Conservation (phyloP, 2,113 vertebrate species). For the Anoura caudifer region DNA sequence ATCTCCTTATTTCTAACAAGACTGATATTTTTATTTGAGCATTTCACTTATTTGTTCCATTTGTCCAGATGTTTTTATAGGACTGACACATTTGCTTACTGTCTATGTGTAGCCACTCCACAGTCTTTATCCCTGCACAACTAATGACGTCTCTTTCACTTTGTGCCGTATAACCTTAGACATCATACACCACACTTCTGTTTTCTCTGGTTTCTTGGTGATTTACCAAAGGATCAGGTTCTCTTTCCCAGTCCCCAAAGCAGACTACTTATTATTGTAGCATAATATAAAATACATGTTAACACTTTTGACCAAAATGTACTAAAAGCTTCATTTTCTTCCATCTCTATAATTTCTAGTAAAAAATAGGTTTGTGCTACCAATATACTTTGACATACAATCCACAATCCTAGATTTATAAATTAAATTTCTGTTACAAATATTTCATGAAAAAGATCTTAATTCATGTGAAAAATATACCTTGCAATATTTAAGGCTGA, state of each 20-base stretch:
- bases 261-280: background rate
- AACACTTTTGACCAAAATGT: background rate
- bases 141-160: background rate
- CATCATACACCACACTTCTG: background rate
- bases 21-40: background rate
- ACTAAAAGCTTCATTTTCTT: background rate
- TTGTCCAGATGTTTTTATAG: background rate
- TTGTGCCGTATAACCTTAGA: background rate
- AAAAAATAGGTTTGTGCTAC: background rate
- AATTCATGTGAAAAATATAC: background rate
- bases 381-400: background rate
- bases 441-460: background rate
- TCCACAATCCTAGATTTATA: background rate
- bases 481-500: background rate
- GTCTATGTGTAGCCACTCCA: background rate
- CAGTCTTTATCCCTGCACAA: background rate
- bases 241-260: fast-evolving
- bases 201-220: background rate
- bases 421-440: background rate
- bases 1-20: background rate
- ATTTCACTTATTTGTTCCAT: background rate
- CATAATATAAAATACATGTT: background rate
- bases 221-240: background rate
- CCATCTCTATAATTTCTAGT: background rate
- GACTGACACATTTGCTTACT: background rate